A percentile compares a stretch with the other conserved stretches of the same genome.
These are phyloP conservation scores for Erythrolamprus reginae DNA, from an alignment of 2,113 vertebrate genomes.

Conservation along the genomic window DNA sequence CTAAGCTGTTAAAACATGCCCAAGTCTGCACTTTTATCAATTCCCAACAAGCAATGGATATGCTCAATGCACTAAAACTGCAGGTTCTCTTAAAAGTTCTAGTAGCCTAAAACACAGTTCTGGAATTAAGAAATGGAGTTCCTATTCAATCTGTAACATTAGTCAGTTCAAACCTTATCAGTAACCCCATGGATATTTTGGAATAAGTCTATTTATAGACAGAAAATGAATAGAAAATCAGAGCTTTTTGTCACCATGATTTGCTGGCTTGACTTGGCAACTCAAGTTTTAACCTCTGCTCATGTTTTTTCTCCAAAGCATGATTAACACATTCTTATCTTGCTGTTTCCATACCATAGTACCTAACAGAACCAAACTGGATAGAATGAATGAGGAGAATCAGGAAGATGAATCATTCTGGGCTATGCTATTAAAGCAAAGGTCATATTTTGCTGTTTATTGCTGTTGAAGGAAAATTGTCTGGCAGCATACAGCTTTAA, in stretches of 20 bases:
- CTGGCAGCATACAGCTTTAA: neutral
- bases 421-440: neutral
- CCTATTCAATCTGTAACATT: neutral
- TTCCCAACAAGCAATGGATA: neutral
- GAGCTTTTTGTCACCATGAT: neutral
- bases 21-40: neutral
- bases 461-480: neutral
- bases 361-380: neutral
- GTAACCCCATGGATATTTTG: neutral
- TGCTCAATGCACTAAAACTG: neutral
- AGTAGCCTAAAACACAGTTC: neutral
- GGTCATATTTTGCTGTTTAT: neutral
- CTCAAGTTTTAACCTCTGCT: neutral
- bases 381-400: neutral
- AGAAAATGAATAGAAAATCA: neutral
- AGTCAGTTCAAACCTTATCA: neutral
- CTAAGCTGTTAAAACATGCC: neutral
- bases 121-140: neutral
- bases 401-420: neutral
- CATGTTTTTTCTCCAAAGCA: neutral
- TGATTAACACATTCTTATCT: neutral
- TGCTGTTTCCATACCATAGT: neutral
- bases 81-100: neutral
- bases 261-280: neutral
- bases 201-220: neutral